Evolutionary conservation across 2,113 vertebrate genomes (phyloP).

Genomic region (Podocnemis expansa): DNA sequence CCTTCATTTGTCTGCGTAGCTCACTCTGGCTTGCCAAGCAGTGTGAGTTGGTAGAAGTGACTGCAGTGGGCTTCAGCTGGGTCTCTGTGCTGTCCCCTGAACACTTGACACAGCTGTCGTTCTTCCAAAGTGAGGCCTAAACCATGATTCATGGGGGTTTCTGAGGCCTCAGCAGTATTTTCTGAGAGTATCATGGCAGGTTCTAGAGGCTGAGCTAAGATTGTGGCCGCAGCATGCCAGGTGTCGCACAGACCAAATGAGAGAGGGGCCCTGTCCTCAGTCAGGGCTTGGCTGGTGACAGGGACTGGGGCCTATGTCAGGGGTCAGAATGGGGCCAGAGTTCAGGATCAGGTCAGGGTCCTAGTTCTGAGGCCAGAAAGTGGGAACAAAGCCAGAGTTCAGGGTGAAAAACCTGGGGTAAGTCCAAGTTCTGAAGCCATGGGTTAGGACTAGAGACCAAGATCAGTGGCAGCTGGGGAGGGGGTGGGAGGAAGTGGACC

Average conservation of each 20-base stretch:
- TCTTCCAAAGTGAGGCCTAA: not conserved
- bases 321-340: not conserved
- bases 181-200: not conserved
- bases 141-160: not conserved
- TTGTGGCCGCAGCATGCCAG: not conserved
- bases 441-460: not conserved
- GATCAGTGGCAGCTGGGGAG: not conserved
- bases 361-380: no score
- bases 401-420: not conserved
- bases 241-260: not conserved
- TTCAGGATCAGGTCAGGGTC: no score
- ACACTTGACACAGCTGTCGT: not conserved
- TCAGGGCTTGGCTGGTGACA: not conserved
- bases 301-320: not conserved
- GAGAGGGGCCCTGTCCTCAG: not conserved
- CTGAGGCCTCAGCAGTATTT: no score
- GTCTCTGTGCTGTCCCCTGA: not conserved
- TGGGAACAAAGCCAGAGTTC: no score
- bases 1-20: not conserved
- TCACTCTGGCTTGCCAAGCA: not conserved
- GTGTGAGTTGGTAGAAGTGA: not conserved
- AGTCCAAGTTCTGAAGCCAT: not conserved
- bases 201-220: not conserved
- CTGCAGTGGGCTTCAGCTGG: rapidly evolving
- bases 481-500: no score